Evolutionary conservation across 2,113 vertebrate genomes (phyloP).

Genomic region (Lophura nycthemera): DNA sequence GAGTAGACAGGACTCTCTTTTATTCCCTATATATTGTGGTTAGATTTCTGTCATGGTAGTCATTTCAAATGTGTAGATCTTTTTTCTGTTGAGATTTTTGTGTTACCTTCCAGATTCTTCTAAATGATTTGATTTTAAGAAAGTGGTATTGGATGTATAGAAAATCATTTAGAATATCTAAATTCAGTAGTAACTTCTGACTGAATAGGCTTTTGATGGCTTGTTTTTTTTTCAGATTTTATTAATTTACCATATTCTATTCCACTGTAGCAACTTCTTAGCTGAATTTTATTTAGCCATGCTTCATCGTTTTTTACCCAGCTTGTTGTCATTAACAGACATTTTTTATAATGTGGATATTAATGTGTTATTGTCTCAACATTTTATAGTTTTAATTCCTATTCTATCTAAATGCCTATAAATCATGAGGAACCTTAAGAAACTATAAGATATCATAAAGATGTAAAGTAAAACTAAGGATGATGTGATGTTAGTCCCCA

Average conservation of each 20-base stretch:
- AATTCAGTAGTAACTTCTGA: not conserved
- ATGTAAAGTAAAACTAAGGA: not conserved
- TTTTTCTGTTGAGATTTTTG: not conserved
- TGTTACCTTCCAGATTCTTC: not conserved
- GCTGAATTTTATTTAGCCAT: rapidly evolving
- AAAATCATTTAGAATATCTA: not conserved
- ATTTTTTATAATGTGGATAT: not conserved
- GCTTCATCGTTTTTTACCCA: not conserved
- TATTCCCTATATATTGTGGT: not conserved
- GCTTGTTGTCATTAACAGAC: not conserved
- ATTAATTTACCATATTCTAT: not conserved
- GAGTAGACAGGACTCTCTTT: not conserved
- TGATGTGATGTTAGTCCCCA: not conserved
- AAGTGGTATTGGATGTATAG: not conserved
- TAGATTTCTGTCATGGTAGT: not conserved
- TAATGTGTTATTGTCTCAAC: not conserved
- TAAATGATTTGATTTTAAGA: not conserved
- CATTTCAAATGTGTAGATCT: not conserved
- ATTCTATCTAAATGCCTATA: not conserved
- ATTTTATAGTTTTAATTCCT: not conserved
- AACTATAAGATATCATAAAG: not conserved
- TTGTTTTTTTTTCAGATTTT: not conserved
- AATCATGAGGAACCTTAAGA: not conserved
- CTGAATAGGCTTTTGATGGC: rapidly evolving
- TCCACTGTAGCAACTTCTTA: not conserved